phyloP scores from a whole-genome alignment of 2,888 invertebrate species.

The Napeogenes sylphis region DNA sequence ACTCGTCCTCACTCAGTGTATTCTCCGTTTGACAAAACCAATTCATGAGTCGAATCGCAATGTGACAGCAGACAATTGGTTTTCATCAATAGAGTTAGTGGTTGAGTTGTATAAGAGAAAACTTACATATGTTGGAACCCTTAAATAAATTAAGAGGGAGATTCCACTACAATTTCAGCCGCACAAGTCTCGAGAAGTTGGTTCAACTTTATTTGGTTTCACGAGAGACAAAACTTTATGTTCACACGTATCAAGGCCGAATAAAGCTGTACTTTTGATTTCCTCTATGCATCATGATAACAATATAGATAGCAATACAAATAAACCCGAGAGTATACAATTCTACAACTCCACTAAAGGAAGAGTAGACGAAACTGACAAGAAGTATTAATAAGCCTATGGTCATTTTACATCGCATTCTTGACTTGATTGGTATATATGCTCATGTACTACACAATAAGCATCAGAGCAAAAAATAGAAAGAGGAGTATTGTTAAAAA shows the following conservation, averaged over 20 bases:
- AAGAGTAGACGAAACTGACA: too few relatives aligned
- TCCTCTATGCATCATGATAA: background rate
- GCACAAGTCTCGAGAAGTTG: constrained; percentile 14
- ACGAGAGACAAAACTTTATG: constrained; percentile 26
- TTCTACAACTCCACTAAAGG: too few relatives aligned
- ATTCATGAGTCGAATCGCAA: constrained; percentile 9
- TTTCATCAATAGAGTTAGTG: too few relatives aligned
- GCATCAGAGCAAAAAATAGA: background rate
- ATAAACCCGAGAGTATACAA: too few relatives aligned
- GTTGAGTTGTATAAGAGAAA: constrained; percentile 17
- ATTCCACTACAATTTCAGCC: constrained; percentile 14
- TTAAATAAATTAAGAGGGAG: constrained; percentile 24
- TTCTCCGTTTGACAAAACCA: background rate
- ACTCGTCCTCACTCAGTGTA: constrained; percentile 7
- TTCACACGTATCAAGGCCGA: constrained; percentile 23
- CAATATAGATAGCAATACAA: background rate
- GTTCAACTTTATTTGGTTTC: constrained; percentile 29
- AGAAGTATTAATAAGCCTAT: background rate
- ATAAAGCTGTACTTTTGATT: constrained; percentile 19
- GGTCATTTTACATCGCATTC: background rate
- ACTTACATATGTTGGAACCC: constrained; percentile 22
- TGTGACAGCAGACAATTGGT: constrained; percentile 24
- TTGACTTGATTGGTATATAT: constrained; percentile 1
- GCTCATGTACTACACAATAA: background rate
- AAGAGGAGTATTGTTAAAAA: background rate